Percentiles rank a stretch among this genome's conserved stretches.
Conservation (phyloP, 2,797 vertebrate species). For the Neomorphus geoffroyi region DNA sequence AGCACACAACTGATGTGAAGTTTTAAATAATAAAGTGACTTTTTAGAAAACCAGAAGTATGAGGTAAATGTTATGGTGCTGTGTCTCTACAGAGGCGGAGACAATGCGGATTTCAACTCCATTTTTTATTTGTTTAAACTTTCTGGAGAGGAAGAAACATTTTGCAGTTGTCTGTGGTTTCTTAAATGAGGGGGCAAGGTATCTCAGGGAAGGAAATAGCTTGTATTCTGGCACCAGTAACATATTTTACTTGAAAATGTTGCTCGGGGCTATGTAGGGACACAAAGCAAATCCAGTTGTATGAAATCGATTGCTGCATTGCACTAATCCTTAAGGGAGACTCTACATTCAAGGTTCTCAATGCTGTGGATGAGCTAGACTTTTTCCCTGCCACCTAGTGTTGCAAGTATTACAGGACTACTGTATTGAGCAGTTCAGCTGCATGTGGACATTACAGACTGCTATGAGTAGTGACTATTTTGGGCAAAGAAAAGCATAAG, state of each 20-base stretch:
- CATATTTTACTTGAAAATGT: background rate
- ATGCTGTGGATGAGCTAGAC: background rate
- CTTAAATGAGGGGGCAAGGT: background rate
- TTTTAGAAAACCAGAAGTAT: background rate
- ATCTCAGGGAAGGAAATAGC: background rate
- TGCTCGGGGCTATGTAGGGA: background rate
- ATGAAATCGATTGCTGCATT: background rate
- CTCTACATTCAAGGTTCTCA: background rate
- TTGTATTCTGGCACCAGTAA: background rate
- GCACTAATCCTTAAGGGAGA: background rate
- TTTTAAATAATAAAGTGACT: conserved; percentile 10
- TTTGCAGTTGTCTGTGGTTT: background rate
- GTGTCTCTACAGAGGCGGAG: background rate
- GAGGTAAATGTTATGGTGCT: background rate
- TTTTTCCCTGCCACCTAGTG: conserved; percentile 24
- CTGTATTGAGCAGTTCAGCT: background rate
- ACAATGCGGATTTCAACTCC: background rate
- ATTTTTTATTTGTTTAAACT: background rate
- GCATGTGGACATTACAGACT: background rate
- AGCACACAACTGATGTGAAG: background rate
- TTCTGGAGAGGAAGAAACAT: background rate
- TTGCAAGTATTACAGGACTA: background rate
- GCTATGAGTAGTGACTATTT: background rate
- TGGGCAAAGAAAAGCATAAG: accelerated
- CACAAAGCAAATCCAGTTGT: background rate